phyloP scores from a whole-genome alignment of 2,888 invertebrate species.

The Napeogenes inachia region DNA sequence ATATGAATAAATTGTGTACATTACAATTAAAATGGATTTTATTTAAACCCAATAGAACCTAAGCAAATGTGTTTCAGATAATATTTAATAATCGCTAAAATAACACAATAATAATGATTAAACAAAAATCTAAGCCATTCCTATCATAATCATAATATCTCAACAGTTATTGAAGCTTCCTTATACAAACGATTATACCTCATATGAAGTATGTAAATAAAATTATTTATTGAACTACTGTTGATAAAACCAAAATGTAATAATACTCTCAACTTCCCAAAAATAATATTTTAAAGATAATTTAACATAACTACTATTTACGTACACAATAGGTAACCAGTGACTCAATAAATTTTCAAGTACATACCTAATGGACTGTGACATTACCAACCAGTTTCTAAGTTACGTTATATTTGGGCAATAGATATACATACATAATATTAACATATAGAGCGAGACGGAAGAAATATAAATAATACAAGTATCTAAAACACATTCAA shows the following conservation, averaged over 20 bases:
- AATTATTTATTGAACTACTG: too few relatives aligned
- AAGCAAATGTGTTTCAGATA: background rate
- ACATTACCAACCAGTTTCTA: background rate
- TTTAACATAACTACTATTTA: too few relatives aligned
- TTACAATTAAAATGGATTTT: constrained; percentile 64
- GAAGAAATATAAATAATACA: background rate
- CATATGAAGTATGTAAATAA: too few relatives aligned
- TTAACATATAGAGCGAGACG: background rate
- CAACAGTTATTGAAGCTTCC: too few relatives aligned
- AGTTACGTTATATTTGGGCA: constrained; percentile 4
- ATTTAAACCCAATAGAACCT: constrained; percentile 38
- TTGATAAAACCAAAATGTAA: too few relatives aligned
- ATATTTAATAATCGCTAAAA: background rate
- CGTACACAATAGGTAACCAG: background rate
- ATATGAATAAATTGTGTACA: constrained; percentile 77
- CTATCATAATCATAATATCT: too few relatives aligned
- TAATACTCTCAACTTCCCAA: too few relatives aligned
- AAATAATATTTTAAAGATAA: too few relatives aligned
- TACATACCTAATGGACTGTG: background rate
- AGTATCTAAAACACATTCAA: background rate
- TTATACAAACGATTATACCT: too few relatives aligned
- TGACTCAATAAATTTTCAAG: constrained; percentile 4
- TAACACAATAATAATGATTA: background rate
- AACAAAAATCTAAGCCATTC: too few relatives aligned
- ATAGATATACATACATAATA: background rate